Conservation (phyloP, 2,113 vertebrate genomes). For the Platichthys flesus region DNA sequence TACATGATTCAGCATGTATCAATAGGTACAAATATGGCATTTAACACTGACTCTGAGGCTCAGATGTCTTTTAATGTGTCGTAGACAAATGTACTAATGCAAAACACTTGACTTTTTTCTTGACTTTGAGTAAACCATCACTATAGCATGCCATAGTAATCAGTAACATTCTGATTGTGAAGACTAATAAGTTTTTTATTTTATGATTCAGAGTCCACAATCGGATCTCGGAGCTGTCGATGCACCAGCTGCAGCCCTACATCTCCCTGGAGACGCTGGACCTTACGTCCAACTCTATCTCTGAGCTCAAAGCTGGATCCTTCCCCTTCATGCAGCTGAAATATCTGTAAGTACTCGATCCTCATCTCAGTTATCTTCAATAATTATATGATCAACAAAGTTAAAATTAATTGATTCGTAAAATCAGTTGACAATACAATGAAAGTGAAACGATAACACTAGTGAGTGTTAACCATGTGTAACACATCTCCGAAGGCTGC, state of each 20-base stretch:
- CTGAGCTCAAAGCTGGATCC: constrained; percentile 76
- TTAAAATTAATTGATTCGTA: neutral
- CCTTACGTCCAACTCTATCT: constrained; percentile 80
- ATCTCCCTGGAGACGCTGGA: constrained; percentile 77
- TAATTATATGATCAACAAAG: no score
- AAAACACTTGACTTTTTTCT: neutral
- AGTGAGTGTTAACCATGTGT: no score
- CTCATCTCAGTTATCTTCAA: neutral
- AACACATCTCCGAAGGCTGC: no score
- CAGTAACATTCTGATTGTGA: neutral
- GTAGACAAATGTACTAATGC: neutral
- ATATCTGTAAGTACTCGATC: constrained; percentile 73
- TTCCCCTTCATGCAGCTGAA: constrained; percentile 81
- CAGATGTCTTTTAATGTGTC: no score
- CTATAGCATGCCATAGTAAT: neutral
- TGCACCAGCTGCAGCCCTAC: constrained; percentile 75
- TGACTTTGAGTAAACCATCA: neutral
- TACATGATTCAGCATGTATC: no score
- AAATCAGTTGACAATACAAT: neutral
- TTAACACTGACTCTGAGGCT: no score
- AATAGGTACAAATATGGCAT: no score
- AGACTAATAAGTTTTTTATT: constrained; percentile 2
- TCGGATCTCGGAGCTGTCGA: constrained; percentile 74
- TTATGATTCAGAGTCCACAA: constrained; percentile 75
- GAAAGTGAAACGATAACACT: no score